Evolutionary conservation across 2,113 vertebrate genomes (phyloP), one percentile per base, ranked within the genome.

Genomic region (Thunnus maccoyii): DNA sequence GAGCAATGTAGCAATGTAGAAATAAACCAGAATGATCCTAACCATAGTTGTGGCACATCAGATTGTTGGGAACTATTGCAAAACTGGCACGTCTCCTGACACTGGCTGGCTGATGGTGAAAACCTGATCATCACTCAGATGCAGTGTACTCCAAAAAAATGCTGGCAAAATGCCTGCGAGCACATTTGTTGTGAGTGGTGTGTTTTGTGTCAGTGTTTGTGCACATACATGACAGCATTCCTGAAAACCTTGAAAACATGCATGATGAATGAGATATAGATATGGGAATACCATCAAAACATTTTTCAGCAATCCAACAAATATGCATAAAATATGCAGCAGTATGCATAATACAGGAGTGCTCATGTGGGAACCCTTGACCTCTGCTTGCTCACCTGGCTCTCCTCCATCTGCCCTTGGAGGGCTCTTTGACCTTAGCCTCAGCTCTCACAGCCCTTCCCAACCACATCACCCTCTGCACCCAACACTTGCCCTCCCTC

Each of bases 271-370:
- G 50, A 66, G 54, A 16, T 58, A 25, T 36, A 17, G 30, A 44
- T 22, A 14, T 22, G 54, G 16, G 20, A 68, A 64, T 58, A 50
- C 27, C 16, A 71, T 54, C 27, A 78, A 58, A 80, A 74, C 25
- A 52, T 54, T 41, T 46, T 72, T 76, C 62, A 55, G 46, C 54
- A 47, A 47, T 60, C 22, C 22, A 57, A 83, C 60, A 78, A 81
- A 83, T 81, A 86, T 78, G 54, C 83, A 83, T 86, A 71, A 83
- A 83, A 80, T 86, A 81, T 89, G 72, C 69, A 74, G 18, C 30
- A 9, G 63, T 66, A 51, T 81, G 77, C 69, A 86, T 81, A 62
- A 89, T 81, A 60, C 61, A 50, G 7, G 1, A 71, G 51, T 10
- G 32, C 64, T 66, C 83, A 62, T 54, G 30, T 58, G 70, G 77